A percentile compares a stretch with the other conserved stretches of the same genome.
phyloP scores from a whole-genome alignment of 2,888 invertebrate genomes.

The Chymomyza fuscimana region DNA sequence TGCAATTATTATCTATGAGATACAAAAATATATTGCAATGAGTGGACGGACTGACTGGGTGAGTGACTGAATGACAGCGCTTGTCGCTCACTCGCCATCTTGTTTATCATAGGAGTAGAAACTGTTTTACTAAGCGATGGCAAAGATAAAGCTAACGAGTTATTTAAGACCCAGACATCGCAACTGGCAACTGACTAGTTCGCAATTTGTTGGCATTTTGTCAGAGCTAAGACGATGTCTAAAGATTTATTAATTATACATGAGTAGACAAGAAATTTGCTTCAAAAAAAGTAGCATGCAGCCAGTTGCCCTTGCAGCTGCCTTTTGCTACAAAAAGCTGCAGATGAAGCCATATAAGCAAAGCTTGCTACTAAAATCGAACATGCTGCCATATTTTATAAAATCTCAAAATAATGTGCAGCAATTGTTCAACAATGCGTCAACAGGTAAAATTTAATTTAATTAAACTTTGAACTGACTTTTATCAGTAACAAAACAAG shows the following conservation, averaged over 20 bases:
- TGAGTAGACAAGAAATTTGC: constrained; percentile 5
- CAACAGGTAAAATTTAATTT: background rate
- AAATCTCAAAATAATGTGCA: background rate
- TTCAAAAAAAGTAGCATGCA: background rate
- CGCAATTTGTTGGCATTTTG: constrained; percentile 69
- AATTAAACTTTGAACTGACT: background rate
- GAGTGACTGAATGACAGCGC: constrained; percentile 45
- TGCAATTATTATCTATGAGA: constrained; percentile 59
- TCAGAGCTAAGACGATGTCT: constrained; percentile 43
- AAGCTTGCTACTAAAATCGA: background rate
- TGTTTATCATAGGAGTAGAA: constrained; percentile 58
- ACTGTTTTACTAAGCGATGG: constrained; percentile 71
- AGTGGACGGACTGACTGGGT: constrained; percentile 28
- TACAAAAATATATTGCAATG: constrained; percentile 35
- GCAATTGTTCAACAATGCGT: background rate
- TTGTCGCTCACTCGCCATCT: constrained; percentile 50
- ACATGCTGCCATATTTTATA: background rate
- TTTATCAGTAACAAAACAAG: constrained; percentile 10
- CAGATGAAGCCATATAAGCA: background rate
- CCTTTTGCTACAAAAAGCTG: background rate
- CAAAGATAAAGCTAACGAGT: constrained; percentile 70
- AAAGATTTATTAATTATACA: constrained; percentile 65
- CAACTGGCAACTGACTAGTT: background rate
- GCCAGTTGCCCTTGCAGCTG: constrained; percentile 5
- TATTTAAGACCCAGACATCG: constrained; percentile 48